Evolutionary conservation across 2,113 vertebrate genomes (phyloP).

Genomic region (Mystacornis crossleyi): DNA sequence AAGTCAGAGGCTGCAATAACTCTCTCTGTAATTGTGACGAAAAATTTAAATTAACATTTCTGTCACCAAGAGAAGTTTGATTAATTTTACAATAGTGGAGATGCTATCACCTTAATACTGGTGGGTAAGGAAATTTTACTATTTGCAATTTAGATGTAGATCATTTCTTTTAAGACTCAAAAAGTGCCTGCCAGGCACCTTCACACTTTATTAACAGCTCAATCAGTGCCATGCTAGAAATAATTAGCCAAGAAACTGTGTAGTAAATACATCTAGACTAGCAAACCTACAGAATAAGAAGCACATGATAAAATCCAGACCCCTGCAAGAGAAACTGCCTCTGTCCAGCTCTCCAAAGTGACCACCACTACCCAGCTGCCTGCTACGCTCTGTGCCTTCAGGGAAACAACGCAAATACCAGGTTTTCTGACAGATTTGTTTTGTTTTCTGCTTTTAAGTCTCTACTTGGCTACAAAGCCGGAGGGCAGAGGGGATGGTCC

Average conservation of each 20-base stretch:
- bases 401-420: constrained; percentile 10
- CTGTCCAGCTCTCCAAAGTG: background rate
- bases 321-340: background rate
- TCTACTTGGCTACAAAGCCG: background rate
- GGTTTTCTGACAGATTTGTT: background rate
- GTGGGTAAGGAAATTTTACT: constrained; percentile 71
- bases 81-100: constrained; percentile 84
- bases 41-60: constrained; percentile 86
- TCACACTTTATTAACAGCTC: constrained; percentile 89
- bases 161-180: constrained; percentile 75
- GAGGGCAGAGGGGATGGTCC: background rate
- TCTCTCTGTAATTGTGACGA: constrained; percentile 81
- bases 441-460: background rate
- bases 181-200: constrained; percentile 79
- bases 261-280: constrained; percentile 67
- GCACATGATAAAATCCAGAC: background rate
- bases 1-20: constrained; percentile 80
- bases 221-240: constrained; percentile 77
- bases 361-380: background rate
- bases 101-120: constrained; percentile 76
- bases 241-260: constrained; percentile 73
- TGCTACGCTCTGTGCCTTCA: background rate
- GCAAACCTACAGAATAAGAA: constrained; percentile 54
- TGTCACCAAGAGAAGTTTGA: constrained; percentile 82
- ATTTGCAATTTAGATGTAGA: constrained; percentile 82